Conservation (phyloP, 2,888 invertebrate species). For the Brachyopa scutellaris region DNA sequence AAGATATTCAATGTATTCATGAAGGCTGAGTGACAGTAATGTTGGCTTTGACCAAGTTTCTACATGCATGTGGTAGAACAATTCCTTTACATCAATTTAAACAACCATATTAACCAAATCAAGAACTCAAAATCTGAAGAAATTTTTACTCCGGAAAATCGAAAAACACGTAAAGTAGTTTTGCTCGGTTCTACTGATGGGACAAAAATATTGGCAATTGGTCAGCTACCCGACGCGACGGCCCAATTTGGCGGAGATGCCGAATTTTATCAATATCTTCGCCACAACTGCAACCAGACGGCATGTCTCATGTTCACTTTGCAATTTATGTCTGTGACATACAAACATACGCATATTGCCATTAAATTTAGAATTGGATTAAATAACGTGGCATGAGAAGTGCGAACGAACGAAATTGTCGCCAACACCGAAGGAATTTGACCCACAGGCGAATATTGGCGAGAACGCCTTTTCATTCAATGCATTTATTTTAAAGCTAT, state of each 20-base stretch:
- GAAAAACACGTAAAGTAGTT: no score
- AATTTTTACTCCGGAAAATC: no score
- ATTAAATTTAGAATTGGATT: constrained; percentile 43
- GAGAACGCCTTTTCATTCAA: constrained; percentile 15
- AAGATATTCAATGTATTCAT: no score
- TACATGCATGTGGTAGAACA: no score
- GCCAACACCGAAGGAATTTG: constrained; percentile 45
- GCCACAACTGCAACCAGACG: constrained; percentile 32
- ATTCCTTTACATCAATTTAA: no score
- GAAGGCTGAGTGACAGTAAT: no score
- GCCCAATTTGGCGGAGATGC: constrained; percentile 18
- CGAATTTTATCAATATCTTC: constrained; percentile 18
- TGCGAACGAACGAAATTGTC: constrained; percentile 35
- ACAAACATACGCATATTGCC: constrained; percentile 41
- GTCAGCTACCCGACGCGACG: constrained; percentile 23
- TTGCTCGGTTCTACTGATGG: not conserved
- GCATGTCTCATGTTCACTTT: constrained; percentile 32
- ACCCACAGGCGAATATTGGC: constrained; percentile 31
- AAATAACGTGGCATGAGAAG: constrained; percentile 13
- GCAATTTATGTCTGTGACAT: constrained; percentile 32
- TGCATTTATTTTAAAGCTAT: constrained; percentile 10
- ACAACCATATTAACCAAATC: not conserved
- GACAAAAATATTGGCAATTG: no score
- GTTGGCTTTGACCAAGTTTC: no score
- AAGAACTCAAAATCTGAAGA: constrained; percentile 4